Evolutionary conservation across 2,888 invertebrate genomes (phyloP), one percentile per base, ranked within the genome.

Genomic region (Pachliopta kotzebuea): DNA sequence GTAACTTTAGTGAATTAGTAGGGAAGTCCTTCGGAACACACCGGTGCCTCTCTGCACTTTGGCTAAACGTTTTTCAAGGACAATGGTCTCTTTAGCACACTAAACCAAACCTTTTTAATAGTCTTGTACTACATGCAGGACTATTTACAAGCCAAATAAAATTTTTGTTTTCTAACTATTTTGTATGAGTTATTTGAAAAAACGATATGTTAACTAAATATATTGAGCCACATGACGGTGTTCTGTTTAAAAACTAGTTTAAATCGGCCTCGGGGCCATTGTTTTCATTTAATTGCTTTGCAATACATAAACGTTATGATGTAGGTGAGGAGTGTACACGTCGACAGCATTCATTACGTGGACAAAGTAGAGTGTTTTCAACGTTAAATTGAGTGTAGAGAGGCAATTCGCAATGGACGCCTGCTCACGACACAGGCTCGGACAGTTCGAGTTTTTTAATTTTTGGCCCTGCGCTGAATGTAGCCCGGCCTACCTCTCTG

Each of bases 351-450:
- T 86, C 83, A 86, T 90, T 89, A 90, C 81, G 77, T 77, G 83
- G 79, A 90, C 88, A 90, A 90, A 85, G 80, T 83, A 74, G 83
- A 90, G 89, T 86, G 88, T 86, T 88, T 88, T 86, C 82, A 81
- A 85, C 81, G 86, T 86, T 86, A 83, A 87, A 88, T 88, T 85
- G 87, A 84, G 88, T 87, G 88, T 78, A 84, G 86, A 84, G 86
- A 85, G 88, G 87, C 88, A 88, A 88, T 90, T 84, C 78, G 79
- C 81, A 79, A 78, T 72, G 81, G 80, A 74, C 80, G 80, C 77
- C 88, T 90, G 90, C 69, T 77, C 77, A 77, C 85, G 90, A 90
- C 90, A 86, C 80, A 80, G 79, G 74, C 72, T 74, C 78, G 76
- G 82, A 76, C 80, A 74, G 80, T 72, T 75, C 69, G 81, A 79